Evolutionary conservation across 2,888 invertebrate genomes (phyloP).

Genomic region (Cosmia pyralina): DNA sequence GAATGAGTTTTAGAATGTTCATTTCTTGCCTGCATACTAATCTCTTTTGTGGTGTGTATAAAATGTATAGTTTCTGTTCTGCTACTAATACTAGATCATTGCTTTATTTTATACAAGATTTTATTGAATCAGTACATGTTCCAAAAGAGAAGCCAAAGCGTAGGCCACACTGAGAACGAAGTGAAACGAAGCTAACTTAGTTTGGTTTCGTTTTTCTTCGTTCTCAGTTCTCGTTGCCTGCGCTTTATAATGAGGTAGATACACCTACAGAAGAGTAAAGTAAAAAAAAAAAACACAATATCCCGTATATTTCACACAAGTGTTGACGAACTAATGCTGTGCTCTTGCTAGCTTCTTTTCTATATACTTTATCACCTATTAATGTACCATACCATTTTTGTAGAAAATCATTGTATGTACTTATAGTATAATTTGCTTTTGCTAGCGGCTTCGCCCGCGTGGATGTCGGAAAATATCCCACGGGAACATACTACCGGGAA

Average conservation of each 20-base stretch:
- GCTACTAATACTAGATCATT: slow-evolving; percentile 1
- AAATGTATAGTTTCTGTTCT: not conserved
- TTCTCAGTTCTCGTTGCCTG: no score
- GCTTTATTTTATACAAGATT: not conserved
- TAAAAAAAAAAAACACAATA: not conserved
- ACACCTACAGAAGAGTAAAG: not conserved
- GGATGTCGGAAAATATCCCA: no score
- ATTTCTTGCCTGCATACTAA: not conserved
- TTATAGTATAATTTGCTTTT: not conserved
- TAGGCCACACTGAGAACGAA: no score
- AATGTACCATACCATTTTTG: slow-evolving; percentile 2
- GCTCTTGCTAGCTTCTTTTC: slow-evolving; percentile 12
- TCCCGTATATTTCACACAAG: not conserved
- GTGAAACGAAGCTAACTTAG: no score
- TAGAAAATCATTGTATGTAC: not conserved
- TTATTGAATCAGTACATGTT: not conserved
- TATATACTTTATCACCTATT: slow-evolving; percentile 10
- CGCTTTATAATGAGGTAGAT: not conserved
- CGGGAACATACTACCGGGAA: no score
- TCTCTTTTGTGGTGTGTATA: not conserved
- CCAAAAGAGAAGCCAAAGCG: not conserved
- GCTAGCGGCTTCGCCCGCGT: no score
- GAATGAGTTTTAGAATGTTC: no score
- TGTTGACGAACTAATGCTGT: slow-evolving; percentile 1
- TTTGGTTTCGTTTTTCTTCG: no score